Evolutionary conservation across 2,113 vertebrate species (phyloP).

Genomic region (Ploceus nigricollis): DNA sequence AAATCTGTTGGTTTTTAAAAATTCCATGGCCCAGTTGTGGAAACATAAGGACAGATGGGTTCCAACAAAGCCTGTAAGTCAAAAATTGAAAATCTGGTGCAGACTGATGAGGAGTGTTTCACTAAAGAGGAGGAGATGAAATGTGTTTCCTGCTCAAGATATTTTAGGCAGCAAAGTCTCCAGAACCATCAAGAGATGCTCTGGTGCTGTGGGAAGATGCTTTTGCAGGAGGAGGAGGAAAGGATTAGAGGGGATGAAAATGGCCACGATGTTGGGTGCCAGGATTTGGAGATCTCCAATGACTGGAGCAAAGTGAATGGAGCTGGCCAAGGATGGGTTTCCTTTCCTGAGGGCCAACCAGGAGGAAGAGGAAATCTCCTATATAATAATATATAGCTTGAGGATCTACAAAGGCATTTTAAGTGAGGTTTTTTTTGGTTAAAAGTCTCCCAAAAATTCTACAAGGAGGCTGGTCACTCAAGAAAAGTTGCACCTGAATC

Average conservation of each 20-base stretch:
- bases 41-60: rapidly evolving
- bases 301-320: background rate
- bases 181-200: background rate
- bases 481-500: background rate
- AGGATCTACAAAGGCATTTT: background rate
- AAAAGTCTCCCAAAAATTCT: background rate
- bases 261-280: background rate
- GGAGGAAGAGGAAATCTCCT: background rate
- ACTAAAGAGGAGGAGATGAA: background rate
- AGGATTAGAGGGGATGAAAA: background rate
- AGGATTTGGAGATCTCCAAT: background rate
- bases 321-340: background rate
- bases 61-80: background rate
- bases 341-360: background rate
- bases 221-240: background rate
- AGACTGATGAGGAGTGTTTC: background rate
- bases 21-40: background rate
- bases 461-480: background rate
- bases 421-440: background rate
- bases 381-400: background rate
- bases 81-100: background rate
- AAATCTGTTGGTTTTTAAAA: background rate
- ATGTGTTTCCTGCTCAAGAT: background rate
- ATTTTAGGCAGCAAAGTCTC: background rate
- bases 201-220: background rate